Evolutionary conservation across 2,888 invertebrate genomes (phyloP).

Genomic region (Eristalis arbustorum): DNA sequence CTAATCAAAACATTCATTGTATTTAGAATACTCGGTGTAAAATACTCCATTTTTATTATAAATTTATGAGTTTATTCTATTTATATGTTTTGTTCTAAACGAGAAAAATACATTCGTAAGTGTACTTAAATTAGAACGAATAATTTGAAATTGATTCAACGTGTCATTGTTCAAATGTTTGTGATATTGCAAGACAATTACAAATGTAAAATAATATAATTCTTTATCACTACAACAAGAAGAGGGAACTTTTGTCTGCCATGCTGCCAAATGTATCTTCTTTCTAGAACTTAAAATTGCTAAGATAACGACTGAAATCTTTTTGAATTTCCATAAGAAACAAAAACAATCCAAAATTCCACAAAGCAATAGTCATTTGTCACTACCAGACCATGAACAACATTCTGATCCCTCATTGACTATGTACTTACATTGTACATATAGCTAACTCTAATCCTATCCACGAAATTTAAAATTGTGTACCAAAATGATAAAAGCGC

Average conservation of each 20-base stretch:
- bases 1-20: too few relatives aligned
- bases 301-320: not conserved
- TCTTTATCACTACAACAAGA: not conserved
- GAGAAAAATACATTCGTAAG: too few relatives aligned
- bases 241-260: too few relatives aligned
- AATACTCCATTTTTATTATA: too few relatives aligned
- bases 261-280: not conserved
- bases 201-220: not conserved
- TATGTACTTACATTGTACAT: not conserved
- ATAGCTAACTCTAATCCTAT: not conserved
- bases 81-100: too few relatives aligned
- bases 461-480: not conserved
- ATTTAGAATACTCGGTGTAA: too few relatives aligned
- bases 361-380: not conserved
- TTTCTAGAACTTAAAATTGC: not conserved
- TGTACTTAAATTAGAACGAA: too few relatives aligned
- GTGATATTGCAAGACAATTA: not conserved
- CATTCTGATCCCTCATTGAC: not conserved
- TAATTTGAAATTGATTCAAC: too few relatives aligned
- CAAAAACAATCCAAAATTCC: not conserved
- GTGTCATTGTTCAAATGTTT: too few relatives aligned
- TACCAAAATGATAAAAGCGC: constrained; percentile 5
- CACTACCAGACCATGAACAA: not conserved
- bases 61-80: too few relatives aligned
- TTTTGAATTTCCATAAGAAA: not conserved